Base-by-base conservation (phyloP, 2,888 invertebrate genomes). In the Hyppa rectilinea region DNA sequence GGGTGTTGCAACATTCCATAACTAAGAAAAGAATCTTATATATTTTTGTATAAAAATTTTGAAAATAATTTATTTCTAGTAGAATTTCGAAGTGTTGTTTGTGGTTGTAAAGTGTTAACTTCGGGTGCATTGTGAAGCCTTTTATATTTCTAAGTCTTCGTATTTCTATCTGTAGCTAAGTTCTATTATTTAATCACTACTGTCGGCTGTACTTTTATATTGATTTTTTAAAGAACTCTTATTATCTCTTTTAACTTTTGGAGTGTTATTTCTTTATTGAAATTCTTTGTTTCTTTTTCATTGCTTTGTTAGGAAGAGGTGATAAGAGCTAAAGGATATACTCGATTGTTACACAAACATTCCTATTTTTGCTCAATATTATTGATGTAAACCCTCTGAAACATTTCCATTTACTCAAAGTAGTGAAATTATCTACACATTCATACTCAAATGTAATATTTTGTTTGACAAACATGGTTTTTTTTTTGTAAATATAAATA, bases 1-100 rank as follows among this genome's bases (percentile, higher is more conserved):
- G 91, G 91, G 92, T 90, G 91, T 87, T 87, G 89, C 86, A 86
- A 91, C 92, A 90, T 92, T 92, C 92, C 91, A 88, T 90, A 88
- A 87, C 61, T 65, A 59, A 81, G 70, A 81, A 66, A 76, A 80
- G 72, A 76, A 72, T 71, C 73, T 72, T 83, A 88, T 87, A 87
- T 87, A 87, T 88, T 86, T 86, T 81, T 86, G 78, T 82, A 85
- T 88, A 86, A 87, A 89, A 90, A 52, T 90, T n/a, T 91, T 84
- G 89, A 91, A 91, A 92, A 92, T 95, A 94, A 95, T 93, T 95
- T 95, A 95, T 95, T 91, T 91, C 89, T 94, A 95, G 94, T 90
- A 91, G 91, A 94, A 94, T 93, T 93, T 92, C 89, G 90, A 91
- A 84, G 91, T 91, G 92, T 90, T 92, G 93, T 94, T 93, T 92